Percentiles rank a stretch among this genome's conserved stretches.
Conservation (phyloP, 92 coral and sea anemone genomes). For the Parazoanthus atlanticus region DNA sequence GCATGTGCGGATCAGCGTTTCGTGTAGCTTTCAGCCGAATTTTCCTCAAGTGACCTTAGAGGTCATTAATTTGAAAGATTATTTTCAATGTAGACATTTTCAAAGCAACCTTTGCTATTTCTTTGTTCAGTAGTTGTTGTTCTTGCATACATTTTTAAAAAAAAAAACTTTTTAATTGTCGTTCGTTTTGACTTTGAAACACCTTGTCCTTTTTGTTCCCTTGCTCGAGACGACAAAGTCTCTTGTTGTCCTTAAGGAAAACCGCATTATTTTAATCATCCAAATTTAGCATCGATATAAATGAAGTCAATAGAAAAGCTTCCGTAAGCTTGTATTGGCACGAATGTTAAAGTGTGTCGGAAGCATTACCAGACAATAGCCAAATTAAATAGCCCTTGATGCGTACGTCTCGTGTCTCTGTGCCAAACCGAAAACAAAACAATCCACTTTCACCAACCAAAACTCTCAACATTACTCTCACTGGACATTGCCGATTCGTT, state of each 20-base stretch:
- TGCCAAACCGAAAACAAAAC: neutral
- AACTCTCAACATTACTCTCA: neutral
- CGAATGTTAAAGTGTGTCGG: neutral
- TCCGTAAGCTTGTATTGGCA: neutral
- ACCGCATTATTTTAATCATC: conserved; percentile 1
- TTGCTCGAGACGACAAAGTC: conserved; percentile 3
- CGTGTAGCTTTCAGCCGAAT: no score
- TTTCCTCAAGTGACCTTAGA: no score
- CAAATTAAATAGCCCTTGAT: neutral
- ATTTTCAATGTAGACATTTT: no score
- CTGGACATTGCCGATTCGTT: neutral
- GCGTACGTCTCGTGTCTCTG: neutral
- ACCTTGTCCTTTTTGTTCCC: neutral
- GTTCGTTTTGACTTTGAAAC: neutral
- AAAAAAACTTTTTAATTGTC: no score
- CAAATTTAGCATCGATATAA: neutral
- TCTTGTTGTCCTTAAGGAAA: neutral
- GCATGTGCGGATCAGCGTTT: no score
- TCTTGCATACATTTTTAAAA: neutral
- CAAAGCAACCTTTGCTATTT: no score
- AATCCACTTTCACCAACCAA: neutral
- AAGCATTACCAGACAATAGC: neutral
- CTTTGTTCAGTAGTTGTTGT: neutral
- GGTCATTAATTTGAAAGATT: no score
- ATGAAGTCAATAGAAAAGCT: neutral